Evolutionary conservation across 2,888 invertebrate species (phyloP), one percentile per base, ranked within the genome.

Genomic region (Tetranychus piercei): DNA sequence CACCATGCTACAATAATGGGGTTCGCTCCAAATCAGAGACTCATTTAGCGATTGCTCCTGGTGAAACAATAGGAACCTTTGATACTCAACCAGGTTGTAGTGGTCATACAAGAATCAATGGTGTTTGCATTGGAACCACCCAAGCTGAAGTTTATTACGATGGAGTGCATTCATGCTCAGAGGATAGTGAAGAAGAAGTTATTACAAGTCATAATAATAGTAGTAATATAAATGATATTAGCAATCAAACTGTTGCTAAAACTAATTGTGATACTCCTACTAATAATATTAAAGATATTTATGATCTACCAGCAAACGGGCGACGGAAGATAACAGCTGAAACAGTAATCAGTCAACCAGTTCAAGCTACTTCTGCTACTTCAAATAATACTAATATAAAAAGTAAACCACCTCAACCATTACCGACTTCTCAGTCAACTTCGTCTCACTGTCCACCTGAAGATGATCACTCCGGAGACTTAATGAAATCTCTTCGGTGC

Each of bases 401-500:
- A 55, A 15, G 55, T 55, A 55, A 55, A 55, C 55, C 55, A 55
- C 9, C 55, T 55, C 55, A 55, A 55, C 55, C 9, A 55, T 55
- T 55, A 55, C 11, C 55, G 9, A 7, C 55, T 1, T 55, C 55
- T 15, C 55, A 55, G 15, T 55, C 55, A 55, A 55, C 55, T 3
- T 55, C 55, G 2, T 55, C 55, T 55, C 55, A 55, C 55, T 55
- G 55, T 55, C 55, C 55, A 55, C 55, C 55, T 55, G 55, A 55
- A 55, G 55, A 55, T 15, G 55, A 55, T 55, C 55, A 55, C 15
- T 55, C 55, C 1, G 55, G n/a, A 43, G 74, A 74, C 22, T 69
- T 74, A 4, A 74, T 74, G 74, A 74, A 74, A 23, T 20, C 70
- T 11, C 43, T 74, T 5, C 69, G 74, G n/a, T 74, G 74, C 18